These are phyloP conservation scores for Gnathonemus longibarbis DNA, from an alignment of 2,113 vertebrate species.

Conservation along the genomic window DNA sequence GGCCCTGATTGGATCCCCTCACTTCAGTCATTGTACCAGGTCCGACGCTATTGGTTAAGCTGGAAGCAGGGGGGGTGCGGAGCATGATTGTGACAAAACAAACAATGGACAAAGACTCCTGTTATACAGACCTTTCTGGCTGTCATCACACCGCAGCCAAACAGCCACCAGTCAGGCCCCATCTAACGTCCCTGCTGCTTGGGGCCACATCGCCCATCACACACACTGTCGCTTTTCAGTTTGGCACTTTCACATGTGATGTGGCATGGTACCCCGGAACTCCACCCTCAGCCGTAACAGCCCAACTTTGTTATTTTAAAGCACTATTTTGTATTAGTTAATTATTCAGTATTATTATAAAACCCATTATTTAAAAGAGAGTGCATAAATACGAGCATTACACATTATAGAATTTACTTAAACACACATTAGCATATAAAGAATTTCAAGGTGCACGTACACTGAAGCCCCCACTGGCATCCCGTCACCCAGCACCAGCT, in stretches of 20 bases:
- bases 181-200: neutral
- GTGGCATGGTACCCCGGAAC: neutral
- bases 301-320: neutral
- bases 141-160: neutral
- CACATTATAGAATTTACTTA: neutral
- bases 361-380: neutral
- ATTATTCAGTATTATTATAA: neutral
- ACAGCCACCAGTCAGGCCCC: neutral
- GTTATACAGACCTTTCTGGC: neutral
- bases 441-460: neutral
- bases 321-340: neutral
- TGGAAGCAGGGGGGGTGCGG: neutral
- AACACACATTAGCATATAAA: neutral
- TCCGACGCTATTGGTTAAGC: neutral
- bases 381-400: neutral
- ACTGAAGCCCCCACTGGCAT: neutral
- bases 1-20: neutral
- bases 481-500: neutral
- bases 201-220: neutral
- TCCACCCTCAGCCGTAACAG: neutral
- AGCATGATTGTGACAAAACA: neutral
- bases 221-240: neutral
- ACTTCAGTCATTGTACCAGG: neutral
- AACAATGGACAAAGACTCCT: neutral
- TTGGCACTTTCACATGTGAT: neutral